Percentiles rank a stretch among this genome's conserved stretches.
phyloP scores from a whole-genome alignment of 1,140 invertebrate species.

The Chelonus insularis region DNA sequence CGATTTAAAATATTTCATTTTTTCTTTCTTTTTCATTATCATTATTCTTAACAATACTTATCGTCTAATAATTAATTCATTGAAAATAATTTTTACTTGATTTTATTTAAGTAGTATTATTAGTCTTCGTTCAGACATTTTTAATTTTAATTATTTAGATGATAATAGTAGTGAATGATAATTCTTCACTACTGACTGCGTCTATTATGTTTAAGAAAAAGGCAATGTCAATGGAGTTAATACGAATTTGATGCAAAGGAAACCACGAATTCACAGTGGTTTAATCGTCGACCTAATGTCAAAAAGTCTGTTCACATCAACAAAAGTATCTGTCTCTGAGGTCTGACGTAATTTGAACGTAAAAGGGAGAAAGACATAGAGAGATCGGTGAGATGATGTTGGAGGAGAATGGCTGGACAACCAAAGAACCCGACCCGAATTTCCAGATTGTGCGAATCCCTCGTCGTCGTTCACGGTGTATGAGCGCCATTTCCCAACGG shows the following conservation, averaged over 20 bases:
- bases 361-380: not conserved
- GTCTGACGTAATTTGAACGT: slow-evolving; percentile 25
- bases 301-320: slow-evolving; percentile 24
- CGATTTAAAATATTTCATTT: no score
- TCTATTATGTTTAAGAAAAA: no score
- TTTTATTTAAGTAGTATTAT: no score
- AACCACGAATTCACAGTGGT: slow-evolving; percentile 4
- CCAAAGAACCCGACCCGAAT: slow-evolving; percentile 27
- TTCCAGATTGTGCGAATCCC: slow-evolving; percentile 33
- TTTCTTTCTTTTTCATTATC: no score
- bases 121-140: no score
- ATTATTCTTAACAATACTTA: no score
- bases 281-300: slow-evolving; percentile 18
- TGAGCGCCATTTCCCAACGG: slow-evolving; percentile 37
- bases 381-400: slow-evolving; percentile 10
- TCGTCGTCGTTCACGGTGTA: slow-evolving; percentile 25
- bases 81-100: no score
- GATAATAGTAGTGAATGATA: no score
- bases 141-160: no score
- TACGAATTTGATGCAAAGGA: not conserved
- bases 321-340: slow-evolving; percentile 24
- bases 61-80: no score
- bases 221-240: not conserved
- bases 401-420: slow-evolving; percentile 2
- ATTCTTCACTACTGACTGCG: no score